Percentiles rank a stretch among this genome's conserved stretches.
phyloP scores from a whole-genome alignment of 2,113 vertebrate species.

The Polyodon spathula region DNA sequence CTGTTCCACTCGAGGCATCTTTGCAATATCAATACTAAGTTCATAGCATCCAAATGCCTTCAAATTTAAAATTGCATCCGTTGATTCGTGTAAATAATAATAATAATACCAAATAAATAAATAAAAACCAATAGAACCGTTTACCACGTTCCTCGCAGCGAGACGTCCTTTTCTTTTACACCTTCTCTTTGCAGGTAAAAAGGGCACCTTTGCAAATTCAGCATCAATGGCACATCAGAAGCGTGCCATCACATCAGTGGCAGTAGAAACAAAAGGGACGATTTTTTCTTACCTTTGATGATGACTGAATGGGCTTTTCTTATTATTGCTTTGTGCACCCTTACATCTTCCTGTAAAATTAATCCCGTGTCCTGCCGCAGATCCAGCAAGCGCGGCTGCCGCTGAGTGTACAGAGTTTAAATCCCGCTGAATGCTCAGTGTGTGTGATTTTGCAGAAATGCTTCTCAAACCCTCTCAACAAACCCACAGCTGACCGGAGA shows the following conservation, averaged over 20 bases:
- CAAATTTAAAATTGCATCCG: not conserved
- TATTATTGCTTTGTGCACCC: constrained; percentile 29
- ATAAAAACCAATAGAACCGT: too few relatives aligned
- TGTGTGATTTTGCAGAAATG: constrained; percentile 46
- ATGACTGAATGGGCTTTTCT: constrained; percentile 38
- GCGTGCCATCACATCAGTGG: not conserved
- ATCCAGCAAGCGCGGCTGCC: constrained; percentile 37
- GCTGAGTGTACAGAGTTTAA: constrained; percentile 17
- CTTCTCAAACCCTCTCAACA: constrained; percentile 51
- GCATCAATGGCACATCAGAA: constrained; percentile 7
- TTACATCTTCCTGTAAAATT: constrained; percentile 51
- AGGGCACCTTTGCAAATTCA: not conserved
- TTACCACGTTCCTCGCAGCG: not conserved
- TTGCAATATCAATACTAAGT: constrained; percentile 24
- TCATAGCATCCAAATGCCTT: constrained; percentile 5
- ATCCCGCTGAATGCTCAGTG: constrained; percentile 48
- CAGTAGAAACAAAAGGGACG: not conserved
- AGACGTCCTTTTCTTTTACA: not conserved
- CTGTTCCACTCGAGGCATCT: constrained; percentile 19
- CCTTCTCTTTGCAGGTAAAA: constrained; percentile 1
- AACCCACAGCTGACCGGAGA: constrained; percentile 44
- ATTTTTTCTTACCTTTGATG: constrained; percentile 37
- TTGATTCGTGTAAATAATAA: not conserved
- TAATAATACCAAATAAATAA: too few relatives aligned
- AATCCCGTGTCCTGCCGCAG: constrained; percentile 47